Evolutionary conservation across 2,113 vertebrate species (phyloP), one percentile per base, ranked within the genome.

Genomic region (Ardeotis arabs): DNA sequence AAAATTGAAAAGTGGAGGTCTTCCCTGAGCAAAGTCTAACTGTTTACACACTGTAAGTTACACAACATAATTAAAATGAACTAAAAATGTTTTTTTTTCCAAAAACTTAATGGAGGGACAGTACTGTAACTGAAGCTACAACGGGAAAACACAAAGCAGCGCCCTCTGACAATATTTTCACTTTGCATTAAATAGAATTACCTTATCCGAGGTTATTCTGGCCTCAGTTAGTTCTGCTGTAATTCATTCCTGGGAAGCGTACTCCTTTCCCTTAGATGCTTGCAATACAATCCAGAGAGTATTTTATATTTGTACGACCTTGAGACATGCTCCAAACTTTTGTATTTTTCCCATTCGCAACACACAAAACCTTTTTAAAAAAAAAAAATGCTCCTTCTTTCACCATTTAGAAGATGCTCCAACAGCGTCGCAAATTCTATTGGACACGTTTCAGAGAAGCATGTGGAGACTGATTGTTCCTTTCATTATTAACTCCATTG

Each of bases 401-500:
- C 19, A 80, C 52, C 49, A 72, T 72, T 89, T 67, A 78, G 88
- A 86, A 81, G 17, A 39, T 21, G 11, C 9, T n/a, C 58, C 35
- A 68, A 64, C 21, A 39, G 20, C 23, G 39, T 4, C 69, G 59
- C 39, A 94, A 89, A 84, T 55, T 35, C 44, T 67, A 53, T 3
- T 92, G 56, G 58, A 86, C 31, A 35, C 47, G 33, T 80, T 73
- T 95, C 87, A 95, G 67, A 56, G 70, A 55, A 95, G 66, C 83
- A 87, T 84, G 94, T 58, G 50, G 82, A 74, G 41, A 56, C 50
- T 55, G 90, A 84, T 59, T 89, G 67, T 60, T 89, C 86, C 62
- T 83, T 91, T 91, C 37, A 70, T 77, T 92, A 77, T 68, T 92
- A 85, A 95, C 81, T 87, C 80, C 13, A 85, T 37, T 66, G 74